phyloP scores from a whole-genome alignment of 1,140 invertebrate species.

The Homalodisca vitripennis region DNA sequence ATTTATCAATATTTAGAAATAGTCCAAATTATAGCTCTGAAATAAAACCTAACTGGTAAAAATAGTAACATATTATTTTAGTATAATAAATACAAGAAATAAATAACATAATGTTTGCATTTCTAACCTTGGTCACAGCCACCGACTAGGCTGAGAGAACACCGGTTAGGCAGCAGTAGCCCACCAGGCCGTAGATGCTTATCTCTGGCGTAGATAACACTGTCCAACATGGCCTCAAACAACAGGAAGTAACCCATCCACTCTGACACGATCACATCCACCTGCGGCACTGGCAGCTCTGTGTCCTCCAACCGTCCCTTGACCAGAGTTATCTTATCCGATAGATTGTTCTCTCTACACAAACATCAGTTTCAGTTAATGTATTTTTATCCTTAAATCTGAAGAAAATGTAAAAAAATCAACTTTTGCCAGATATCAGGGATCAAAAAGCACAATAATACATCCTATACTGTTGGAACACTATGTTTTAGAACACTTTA shows the following conservation, averaged over 20 bases:
- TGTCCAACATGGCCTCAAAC: conserved; percentile 97
- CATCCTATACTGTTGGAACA: too few relatives aligned
- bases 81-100: too few relatives aligned
- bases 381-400: too few relatives aligned
- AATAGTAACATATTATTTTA: too few relatives aligned
- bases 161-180: conserved; percentile 83
- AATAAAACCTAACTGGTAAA: too few relatives aligned
- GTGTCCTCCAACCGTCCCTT: conserved; percentile 89
- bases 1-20: too few relatives aligned
- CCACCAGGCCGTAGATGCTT: conserved; percentile 83
- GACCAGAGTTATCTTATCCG: conserved; percentile 72
- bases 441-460: too few relatives aligned
- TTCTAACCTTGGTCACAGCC: conserved; percentile 69
- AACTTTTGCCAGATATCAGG: too few relatives aligned
- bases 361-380: conserved; percentile 40
- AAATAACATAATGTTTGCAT: too few relatives aligned
- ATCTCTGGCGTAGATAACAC: conserved; percentile 87
- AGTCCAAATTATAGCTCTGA: too few relatives aligned
- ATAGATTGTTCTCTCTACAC: conserved; percentile 68
- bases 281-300: conserved; percentile 67
- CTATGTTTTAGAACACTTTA: too few relatives aligned
- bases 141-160: conserved; percentile 84
- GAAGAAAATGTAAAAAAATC: too few relatives aligned
- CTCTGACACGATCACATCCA: conserved; percentile 96
- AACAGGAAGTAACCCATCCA: conserved; percentile 99